Evolutionary conservation across 2,113 vertebrate species (phyloP).

Genomic region (Crotophaga sulcirostris): DNA sequence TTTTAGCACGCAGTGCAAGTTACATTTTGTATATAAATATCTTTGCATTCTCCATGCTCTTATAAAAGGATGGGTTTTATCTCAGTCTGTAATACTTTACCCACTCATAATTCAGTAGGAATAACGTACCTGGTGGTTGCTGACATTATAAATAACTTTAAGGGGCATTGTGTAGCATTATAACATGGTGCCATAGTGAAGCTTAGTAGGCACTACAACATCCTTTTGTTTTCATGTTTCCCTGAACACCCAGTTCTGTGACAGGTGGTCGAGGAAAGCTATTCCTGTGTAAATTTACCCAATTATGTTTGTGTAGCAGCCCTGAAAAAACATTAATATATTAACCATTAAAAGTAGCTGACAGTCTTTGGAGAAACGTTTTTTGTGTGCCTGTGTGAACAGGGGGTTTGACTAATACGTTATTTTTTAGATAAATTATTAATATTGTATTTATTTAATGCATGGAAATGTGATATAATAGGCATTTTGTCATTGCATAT

Average conservation of each 20-base stretch:
- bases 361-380: neutral
- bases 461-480: neutral
- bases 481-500: neutral
- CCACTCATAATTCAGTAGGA: neutral
- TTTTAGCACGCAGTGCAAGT: neutral
- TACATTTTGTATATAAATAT: neutral
- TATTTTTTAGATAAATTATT: neutral
- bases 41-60: neutral
- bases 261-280: neutral
- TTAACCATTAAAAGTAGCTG: neutral
- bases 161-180: neutral
- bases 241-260: neutral
- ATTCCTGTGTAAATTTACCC: slow-evolving; percentile 14
- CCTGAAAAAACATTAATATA: neutral
- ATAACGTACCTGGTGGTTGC: neutral
- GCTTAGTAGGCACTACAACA: neutral
- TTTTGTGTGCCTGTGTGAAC: neutral
- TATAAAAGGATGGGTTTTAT: neutral
- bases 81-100: neutral
- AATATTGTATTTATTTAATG: neutral
- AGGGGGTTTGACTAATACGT: neutral
- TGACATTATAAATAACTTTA: neutral
- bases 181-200: neutral
- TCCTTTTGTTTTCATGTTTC: slow-evolving; percentile 24
- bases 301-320: slow-evolving; percentile 21